phyloP scores from a whole-genome alignment of 2,888 invertebrate species.

The Drosophila basisetae region DNA sequence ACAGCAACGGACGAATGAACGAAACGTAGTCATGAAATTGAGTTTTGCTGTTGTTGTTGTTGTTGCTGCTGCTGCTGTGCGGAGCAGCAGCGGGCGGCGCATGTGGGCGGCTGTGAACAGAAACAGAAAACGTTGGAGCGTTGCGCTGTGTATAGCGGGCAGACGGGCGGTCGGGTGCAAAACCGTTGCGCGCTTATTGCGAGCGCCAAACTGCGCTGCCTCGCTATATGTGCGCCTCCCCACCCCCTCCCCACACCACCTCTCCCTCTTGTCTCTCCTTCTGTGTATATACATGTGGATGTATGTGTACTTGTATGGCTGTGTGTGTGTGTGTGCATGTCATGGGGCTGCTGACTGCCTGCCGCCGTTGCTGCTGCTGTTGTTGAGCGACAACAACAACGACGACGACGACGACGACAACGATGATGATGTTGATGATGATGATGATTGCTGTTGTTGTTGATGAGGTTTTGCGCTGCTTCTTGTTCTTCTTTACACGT shows the following conservation, averaged over 20 bases:
- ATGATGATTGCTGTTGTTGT: slow-evolving; percentile 41
- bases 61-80: slow-evolving; percentile 41
- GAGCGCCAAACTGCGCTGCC: slow-evolving; percentile 67
- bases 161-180: slow-evolving; percentile 25
- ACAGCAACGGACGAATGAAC: slow-evolving; percentile 51
- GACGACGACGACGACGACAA: slow-evolving; percentile 15
- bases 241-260: neutral
- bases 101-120: slow-evolving; percentile 67
- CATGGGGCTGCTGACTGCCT: slow-evolving; percentile 62
- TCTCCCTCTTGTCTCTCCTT: slow-evolving; percentile 36
- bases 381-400: slow-evolving; percentile 59
- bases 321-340: slow-evolving; percentile 47
- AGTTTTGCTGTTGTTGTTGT: slow-evolving; percentile 48
- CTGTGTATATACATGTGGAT: slow-evolving; percentile 29
- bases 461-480: slow-evolving; percentile 64
- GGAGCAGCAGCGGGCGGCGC: slow-evolving; percentile 61
- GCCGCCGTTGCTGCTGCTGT: slow-evolving; percentile 48
- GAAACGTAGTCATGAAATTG: slow-evolving; percentile 62
- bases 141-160: slow-evolving; percentile 43
- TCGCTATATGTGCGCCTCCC: slow-evolving; percentile 28
- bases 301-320: slow-evolving; percentile 10
- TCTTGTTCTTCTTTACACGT: slow-evolving; percentile 79
- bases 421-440: slow-evolving; percentile 12
- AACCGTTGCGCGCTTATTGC: slow-evolving; percentile 66
- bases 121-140: slow-evolving; percentile 58